Base-by-base conservation (phyloP, 53 echinoderm and acorn worm genomes). In the Temnopleurus reevesii region DNA sequence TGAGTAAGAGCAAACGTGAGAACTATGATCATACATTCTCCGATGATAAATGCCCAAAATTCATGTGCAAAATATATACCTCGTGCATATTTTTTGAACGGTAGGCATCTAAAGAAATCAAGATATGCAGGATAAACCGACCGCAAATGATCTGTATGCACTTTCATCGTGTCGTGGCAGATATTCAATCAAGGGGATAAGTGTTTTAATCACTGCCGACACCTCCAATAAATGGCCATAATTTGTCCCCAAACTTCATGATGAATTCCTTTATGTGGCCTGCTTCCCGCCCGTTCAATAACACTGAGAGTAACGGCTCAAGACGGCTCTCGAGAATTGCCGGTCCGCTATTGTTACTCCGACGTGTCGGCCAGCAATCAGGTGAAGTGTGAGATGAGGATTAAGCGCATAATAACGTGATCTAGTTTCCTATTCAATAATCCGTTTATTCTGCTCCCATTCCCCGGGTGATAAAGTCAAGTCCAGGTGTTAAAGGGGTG, bases 391-490 rank as follows among this genome's bases (percentile, higher is more conserved):
- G 71, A 71, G 36, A 71, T 36, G 71, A 71, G 71, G 41, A 71
- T 43, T 71, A 63, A 71, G 71, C 43, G 71, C 71, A 71, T 71
- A 71, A 79, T 27, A 47, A 46, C 49, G 29, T 79, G 79, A 79
- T 79, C 79, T 4, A 79, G 27, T 79, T 79, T 79, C 30, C 79
- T 47, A 79, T 79, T 47, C 47, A 79, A 18, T 79, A 79, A 79
- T 46, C 79, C 49, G 49, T 79, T 79, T 79, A 79, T 79, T 79
- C 79, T 79, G 79, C 79, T 79, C 79, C 79, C 79, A 79, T 79
- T 79, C 79, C 79, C 49, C 2, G 27, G 49, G 28, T 79, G 46
- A 79, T 79, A 79, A n/a, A 71, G 41, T 71, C 71, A 71, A 71
- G 71, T 71, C 71, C 71, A 43, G 71, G 36, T 21, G 41, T 71